Percentiles rank a stretch among this genome's conserved stretches.
Evolutionary conservation across 2,113 vertebrate genomes (phyloP).

Genomic region (Phrynocephalus versicolor): DNA sequence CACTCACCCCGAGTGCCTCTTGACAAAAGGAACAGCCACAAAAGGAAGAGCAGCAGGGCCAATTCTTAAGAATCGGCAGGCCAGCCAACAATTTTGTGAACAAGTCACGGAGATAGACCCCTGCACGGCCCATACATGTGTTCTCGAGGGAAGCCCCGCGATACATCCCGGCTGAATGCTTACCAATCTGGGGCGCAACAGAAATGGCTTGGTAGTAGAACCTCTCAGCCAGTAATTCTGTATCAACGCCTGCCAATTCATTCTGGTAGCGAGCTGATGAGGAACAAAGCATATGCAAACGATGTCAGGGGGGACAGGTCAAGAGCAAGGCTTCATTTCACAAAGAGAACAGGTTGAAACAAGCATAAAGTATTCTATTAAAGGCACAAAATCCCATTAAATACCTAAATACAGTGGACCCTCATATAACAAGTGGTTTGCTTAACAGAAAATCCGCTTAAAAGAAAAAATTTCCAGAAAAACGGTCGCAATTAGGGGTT

Average conservation of each 20-base stretch:
- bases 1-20: background rate
- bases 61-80: background rate
- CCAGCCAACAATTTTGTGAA: too few relatives aligned
- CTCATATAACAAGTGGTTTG: too few relatives aligned
- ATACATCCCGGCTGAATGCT: conserved; percentile 55
- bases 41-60: background rate
- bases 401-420: too few relatives aligned
- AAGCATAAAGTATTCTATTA: background rate
- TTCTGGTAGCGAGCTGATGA: conserved; percentile 94
- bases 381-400: too few relatives aligned
- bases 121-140: background rate
- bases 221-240: conserved; percentile 90
- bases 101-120: background rate
- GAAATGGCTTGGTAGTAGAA: conserved; percentile 97
- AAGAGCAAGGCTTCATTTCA: background rate
- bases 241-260: conserved; percentile 92
- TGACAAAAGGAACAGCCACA: too few relatives aligned
- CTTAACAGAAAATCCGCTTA: too few relatives aligned
- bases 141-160: background rate
- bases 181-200: conserved; percentile 93
- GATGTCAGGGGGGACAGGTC: too few relatives aligned
- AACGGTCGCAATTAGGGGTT: too few relatives aligned
- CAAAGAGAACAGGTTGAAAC: background rate
- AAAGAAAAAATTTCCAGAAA: too few relatives aligned
- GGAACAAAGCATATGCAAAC: background rate